Conservation (phyloP, 2,113 vertebrate species). For the Carollia perspicillata region DNA sequence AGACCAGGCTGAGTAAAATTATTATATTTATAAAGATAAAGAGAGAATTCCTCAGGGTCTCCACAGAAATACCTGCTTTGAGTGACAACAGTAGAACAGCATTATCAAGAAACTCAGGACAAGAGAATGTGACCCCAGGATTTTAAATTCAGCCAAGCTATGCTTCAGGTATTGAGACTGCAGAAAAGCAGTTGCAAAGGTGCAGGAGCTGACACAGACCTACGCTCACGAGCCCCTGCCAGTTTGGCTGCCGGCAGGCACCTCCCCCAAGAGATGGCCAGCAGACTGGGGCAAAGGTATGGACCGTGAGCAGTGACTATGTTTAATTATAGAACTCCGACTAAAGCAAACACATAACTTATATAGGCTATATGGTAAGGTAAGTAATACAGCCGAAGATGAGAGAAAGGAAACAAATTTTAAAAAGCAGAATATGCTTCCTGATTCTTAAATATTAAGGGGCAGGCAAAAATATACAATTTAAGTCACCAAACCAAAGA, state of each 20-base stretch:
- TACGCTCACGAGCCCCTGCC: background rate
- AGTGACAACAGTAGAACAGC: background rate
- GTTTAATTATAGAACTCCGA: background rate
- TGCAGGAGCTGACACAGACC: too few relatives aligned
- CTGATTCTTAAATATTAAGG: too few relatives aligned
- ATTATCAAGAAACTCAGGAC: too few relatives aligned
- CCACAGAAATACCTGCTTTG: background rate
- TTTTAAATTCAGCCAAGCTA: background rate
- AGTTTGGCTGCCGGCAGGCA: background rate
- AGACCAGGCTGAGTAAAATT: background rate
- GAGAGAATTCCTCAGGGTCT: too few relatives aligned
- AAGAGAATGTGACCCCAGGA: background rate
- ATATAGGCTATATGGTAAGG: too few relatives aligned
- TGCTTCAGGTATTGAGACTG: background rate
- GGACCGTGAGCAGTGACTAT: background rate
- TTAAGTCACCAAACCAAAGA: too few relatives aligned
- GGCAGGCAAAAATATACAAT: too few relatives aligned
- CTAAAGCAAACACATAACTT: too few relatives aligned
- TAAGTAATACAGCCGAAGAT: too few relatives aligned
- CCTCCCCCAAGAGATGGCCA: background rate
- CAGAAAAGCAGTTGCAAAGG: background rate
- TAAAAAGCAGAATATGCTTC: too few relatives aligned
- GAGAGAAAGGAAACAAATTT: too few relatives aligned
- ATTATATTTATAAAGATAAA: background rate
- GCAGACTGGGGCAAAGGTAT: background rate